Evolutionary conservation across 2,888 invertebrate species (phyloP).

Genomic region (Neuroscelio doddi): DNA sequence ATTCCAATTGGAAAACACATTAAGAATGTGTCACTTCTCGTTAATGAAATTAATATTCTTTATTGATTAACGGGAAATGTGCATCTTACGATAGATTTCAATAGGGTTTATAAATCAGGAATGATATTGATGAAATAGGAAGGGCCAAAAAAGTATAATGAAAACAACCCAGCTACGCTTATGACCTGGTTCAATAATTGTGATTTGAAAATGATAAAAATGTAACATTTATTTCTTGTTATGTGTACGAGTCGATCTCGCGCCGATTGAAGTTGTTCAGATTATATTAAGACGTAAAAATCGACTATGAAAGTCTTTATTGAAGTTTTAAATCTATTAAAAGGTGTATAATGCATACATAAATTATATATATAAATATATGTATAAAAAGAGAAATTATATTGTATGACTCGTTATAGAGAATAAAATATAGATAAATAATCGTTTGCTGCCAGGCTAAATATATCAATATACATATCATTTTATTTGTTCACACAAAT

Average conservation of each 20-base stretch:
- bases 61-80: too few relatives aligned
- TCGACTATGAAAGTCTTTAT: slow-evolving; percentile 35
- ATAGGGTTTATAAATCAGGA: too few relatives aligned
- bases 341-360: too few relatives aligned
- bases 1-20: too few relatives aligned
- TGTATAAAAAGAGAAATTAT: slow-evolving; percentile 24
- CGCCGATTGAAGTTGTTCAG: slow-evolving; percentile 44
- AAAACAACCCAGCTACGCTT: slow-evolving; percentile 37
- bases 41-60: too few relatives aligned
- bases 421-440: too few relatives aligned
- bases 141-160: slow-evolving; percentile 28
- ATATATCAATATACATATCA: too few relatives aligned
- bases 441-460: too few relatives aligned
- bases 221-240: slow-evolving; percentile 37
- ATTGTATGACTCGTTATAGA: slow-evolving; percentile 24
- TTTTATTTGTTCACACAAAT: too few relatives aligned
- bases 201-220: slow-evolving; percentile 37
- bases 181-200: slow-evolving; percentile 38
- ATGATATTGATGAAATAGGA: background rate
- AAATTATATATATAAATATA: slow-evolving; percentile 17
- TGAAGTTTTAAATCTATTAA: slow-evolving; percentile 19
- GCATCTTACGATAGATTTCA: too few relatives aligned
- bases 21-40: too few relatives aligned
- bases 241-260: slow-evolving; percentile 44
- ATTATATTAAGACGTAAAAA: slow-evolving; percentile 40